Base-by-base conservation (phyloP, 2,113 vertebrate species). In the Microtus montanus region DNA sequence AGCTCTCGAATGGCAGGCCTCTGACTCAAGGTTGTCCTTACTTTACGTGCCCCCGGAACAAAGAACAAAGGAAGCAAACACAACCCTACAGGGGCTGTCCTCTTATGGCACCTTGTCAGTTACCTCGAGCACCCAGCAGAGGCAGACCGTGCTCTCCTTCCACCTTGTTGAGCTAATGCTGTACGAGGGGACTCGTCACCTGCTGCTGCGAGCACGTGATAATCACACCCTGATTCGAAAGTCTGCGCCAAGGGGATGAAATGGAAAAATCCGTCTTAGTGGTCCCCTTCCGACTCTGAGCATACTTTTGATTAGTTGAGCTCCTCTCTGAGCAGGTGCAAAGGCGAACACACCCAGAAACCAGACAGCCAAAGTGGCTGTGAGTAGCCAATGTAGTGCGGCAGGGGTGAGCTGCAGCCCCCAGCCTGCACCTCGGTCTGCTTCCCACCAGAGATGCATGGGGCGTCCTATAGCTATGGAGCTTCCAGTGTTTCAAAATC, bases 391-490 rank as follows among this genome's bases (percentile, higher is more conserved):
- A 14, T 77, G 15, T 41, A 17, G 17, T 1, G 12, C 13, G 7
- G 2, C 0, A 5, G 28, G 0, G 26, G 52, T 5, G 33, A 35
- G 47, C 54, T 20, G 12, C 13, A 35, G 41, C 7, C 30, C 22
- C 11, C 20, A 14, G 33, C 49, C 0, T 0, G 47, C 3, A 4
- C 26, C 38, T 20, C 0, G 6, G 7, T 66, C 89, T 30, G 3
- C 2, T 20, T 30, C 5, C n/a, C 7, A 38, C 68, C 41, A 44
- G 2, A 7, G 0, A 49, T 44, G 38, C 47, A 44, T 5, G 5
- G 0, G 49, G 11, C 4, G 19, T 66, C 2, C 12, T 0, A 3
- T 0, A 83, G 49, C 47, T 87, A 70, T 0, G 7, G 79, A 47
- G 73, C 61, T 63, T 79, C n/a, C 24, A 33, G 61, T 13, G 79